Base-by-base conservation (phyloP, 2,888 invertebrate genomes). In the Drosophila putrida region DNA sequence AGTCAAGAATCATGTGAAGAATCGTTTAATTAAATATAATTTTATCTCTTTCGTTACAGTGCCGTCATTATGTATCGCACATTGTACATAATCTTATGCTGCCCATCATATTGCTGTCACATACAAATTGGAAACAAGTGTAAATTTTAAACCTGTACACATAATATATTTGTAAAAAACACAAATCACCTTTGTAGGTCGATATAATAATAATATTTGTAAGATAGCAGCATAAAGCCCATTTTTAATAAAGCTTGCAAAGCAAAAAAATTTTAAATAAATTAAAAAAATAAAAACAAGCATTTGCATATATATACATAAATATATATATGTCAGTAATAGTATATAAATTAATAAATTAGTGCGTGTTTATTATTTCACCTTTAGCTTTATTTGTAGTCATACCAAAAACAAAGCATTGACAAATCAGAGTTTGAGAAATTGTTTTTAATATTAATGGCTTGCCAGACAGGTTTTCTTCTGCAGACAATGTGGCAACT, bases 21-120 rank as follows among this genome's bases (percentile, higher is more conserved):
- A 47, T 11, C 2, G 25, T 8, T 11, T 11, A 39, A 3, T 38
- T 10, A 20, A 28, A 35, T 49, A n/a, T 43, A 6, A 39, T 54
- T 8, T 43, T 3, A 3, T 46, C 4, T 43, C 0, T 66, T 10
- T 15, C 33, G 8, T 83, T 77, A 5, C 68, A 89, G 87, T 69
- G 84, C 81, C 64, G 87, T 71, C 79, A 71, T 80, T 81, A 60
- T 80, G 63, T 81, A 66, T 63, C 38, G 47, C 75, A 47, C 43
- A 57, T 68, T 64, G 74, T 61, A 68, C 70, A 63, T 58, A 65
- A 72, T 64, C 60, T 58, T 72, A 66, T 75, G 86, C 88, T 84
- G 76, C 63, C 70, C 67, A 83, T 60, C 62, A 77, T 80, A 71
- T 74, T 82, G 80, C 86, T 89, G 90, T 89, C 74, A 68, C 59